phyloP scores from a whole-genome alignment of 2,888 invertebrate species.

The Agrilus cyanescens region DNA sequence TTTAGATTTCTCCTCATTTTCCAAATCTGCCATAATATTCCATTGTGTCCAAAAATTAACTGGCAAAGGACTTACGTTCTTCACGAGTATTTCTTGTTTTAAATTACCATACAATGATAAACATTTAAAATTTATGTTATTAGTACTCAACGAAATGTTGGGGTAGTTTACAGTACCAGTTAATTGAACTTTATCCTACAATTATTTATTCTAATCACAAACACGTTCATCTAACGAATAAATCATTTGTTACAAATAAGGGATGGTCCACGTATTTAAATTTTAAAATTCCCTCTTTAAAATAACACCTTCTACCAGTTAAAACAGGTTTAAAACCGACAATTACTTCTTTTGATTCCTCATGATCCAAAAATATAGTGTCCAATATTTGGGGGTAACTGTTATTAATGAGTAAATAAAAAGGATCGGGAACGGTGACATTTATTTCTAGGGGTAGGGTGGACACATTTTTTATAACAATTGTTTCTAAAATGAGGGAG shows the following conservation, averaged over 20 bases:
- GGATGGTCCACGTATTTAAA: conserved; percentile 34
- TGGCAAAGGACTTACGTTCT: conserved; percentile 42
- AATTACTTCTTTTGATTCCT: conserved; percentile 14
- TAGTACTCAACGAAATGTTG: conserved; percentile 46
- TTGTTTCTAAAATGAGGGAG: conserved; percentile 38
- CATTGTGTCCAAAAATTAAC: conserved; percentile 33
- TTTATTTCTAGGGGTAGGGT: conserved; percentile 39
- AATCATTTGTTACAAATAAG: conserved; percentile 25
- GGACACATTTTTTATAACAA: conserved; percentile 44
- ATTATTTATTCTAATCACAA: conserved; percentile 5
- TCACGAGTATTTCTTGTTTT: conserved; percentile 36
- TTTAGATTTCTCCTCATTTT: not conserved
- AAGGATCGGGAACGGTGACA: conserved; percentile 39
- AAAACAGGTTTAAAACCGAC: conserved; percentile 22
- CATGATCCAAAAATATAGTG: conserved; percentile 13
- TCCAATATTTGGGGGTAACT: not conserved
- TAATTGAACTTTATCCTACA: conserved; percentile 51
- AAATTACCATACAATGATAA: conserved; percentile 38
- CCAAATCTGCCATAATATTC: conserved; percentile 13
- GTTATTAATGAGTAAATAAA: conserved; percentile 23
- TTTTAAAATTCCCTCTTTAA: conserved; percentile 21
- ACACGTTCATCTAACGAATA: not conserved
- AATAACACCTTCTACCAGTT: conserved; percentile 19
- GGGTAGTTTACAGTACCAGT: conserved; percentile 57
- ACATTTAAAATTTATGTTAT: conserved; percentile 49